Percentiles rank a stretch among this genome's conserved stretches.
Conservation (phyloP, 1,140 invertebrate species). For the Calliopsis andreniformis region DNA sequence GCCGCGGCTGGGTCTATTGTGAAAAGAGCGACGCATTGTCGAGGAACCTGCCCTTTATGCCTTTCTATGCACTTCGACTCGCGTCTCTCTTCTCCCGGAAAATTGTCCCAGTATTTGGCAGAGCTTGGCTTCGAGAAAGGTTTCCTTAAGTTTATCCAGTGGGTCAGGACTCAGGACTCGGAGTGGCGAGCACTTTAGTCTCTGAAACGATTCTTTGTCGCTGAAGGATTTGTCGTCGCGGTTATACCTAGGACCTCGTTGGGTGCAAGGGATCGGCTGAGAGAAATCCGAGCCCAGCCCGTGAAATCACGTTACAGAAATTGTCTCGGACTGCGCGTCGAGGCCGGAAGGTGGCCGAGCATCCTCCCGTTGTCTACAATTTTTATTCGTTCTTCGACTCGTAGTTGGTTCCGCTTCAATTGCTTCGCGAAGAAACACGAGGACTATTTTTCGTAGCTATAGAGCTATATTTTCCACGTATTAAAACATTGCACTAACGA, state of each 20-base stretch:
- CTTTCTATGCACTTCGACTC: slow-evolving; percentile 2
- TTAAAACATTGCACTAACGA: too few relatives aligned
- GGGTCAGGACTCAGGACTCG: slow-evolving; percentile 1
- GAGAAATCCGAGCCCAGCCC: slow-evolving; percentile 25
- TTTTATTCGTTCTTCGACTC: not conserved
- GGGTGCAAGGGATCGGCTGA: not conserved
- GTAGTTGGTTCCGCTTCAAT: not conserved
- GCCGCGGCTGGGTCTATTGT: not conserved
- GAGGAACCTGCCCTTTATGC: slow-evolving; percentile 36
- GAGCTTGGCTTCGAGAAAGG: slow-evolving; percentile 3
- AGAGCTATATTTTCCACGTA: too few relatives aligned
- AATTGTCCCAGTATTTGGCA: slow-evolving; percentile 15
- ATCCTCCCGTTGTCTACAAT: not conserved
- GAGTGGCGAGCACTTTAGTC: not conserved
- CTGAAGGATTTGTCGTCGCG: slow-evolving; percentile 18
- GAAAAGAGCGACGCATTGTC: slow-evolving; percentile 39
- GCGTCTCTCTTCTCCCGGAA: not conserved
- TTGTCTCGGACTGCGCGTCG: not conserved
- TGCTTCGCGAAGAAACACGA: too few relatives aligned
- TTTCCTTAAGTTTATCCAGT: slow-evolving; percentile 18
- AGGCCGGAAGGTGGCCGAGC: too few relatives aligned
- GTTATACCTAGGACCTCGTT: not conserved
- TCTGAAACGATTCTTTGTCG: slow-evolving; percentile 29
- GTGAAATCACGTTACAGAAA: slow-evolving; percentile 42
- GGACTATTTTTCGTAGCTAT: too few relatives aligned